Percentiles rank a stretch among this genome's conserved stretches.
phyloP scores from a whole-genome alignment of 64 coral and sea anemone species.

The Trachythela sp. region DNA sequence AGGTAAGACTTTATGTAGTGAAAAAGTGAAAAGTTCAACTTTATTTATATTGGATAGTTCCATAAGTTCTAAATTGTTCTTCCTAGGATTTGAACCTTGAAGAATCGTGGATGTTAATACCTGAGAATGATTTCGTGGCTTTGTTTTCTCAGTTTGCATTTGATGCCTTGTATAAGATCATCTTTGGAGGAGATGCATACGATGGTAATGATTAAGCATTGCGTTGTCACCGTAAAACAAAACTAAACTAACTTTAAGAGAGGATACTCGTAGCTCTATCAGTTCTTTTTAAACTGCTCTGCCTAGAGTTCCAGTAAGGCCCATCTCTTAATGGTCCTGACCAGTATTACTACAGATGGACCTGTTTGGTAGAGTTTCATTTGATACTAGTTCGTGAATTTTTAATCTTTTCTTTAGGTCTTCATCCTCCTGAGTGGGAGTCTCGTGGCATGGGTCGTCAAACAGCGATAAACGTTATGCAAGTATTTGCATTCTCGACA shows the following conservation, averaged over 20 bases:
- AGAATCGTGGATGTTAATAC: slow-evolving; percentile 81
- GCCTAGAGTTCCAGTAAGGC: no score
- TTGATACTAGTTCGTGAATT: no score
- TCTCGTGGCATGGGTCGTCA: background rate
- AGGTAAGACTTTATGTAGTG: slow-evolving; percentile 26
- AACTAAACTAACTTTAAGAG: no score
- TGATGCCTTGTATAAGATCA: slow-evolving; percentile 82
- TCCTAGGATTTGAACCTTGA: slow-evolving; percentile 81
- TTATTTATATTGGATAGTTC: background rate
- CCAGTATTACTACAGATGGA: no score
- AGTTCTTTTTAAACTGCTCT: no score
- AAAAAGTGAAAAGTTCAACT: background rate
- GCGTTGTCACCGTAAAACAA: no score
- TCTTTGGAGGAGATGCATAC: slow-evolving; percentile 77
- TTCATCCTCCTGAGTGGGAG: background rate
- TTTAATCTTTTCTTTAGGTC: background rate
- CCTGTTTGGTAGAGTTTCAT: no score
- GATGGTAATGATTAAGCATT: slow-evolving; percentile 37
- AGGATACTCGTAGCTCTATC: no score
- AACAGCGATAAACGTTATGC: slow-evolving; percentile 73
- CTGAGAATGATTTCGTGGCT: slow-evolving; percentile 72
- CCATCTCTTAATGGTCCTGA: no score
- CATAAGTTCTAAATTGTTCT: background rate
- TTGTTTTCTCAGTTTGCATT: slow-evolving; percentile 90
- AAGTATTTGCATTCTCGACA: slow-evolving; percentile 82